Evolutionary conservation across 2,888 invertebrate species (phyloP).

Genomic region (Griposia aprilina): DNA sequence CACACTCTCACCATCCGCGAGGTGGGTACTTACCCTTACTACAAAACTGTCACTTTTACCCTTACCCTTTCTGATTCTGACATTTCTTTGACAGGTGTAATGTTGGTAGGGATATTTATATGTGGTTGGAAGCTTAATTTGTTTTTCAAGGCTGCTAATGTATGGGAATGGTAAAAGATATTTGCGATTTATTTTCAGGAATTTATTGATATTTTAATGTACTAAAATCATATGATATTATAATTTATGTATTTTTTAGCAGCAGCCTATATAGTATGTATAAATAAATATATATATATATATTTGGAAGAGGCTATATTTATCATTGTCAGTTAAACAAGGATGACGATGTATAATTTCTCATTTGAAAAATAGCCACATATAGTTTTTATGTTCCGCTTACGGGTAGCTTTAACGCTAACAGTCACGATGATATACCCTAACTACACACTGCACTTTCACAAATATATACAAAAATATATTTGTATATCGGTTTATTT

Average conservation of each 20-base stretch:
- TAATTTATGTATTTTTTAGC: slow-evolving; percentile 36
- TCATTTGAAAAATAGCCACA: slow-evolving; percentile 37
- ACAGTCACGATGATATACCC: slow-evolving; percentile 69
- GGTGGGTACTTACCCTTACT: slow-evolving; percentile 89
- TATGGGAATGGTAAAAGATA: slow-evolving; percentile 44
- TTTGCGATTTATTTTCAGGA: slow-evolving; percentile 22
- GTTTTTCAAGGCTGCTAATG: slow-evolving; percentile 41
- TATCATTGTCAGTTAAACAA: slow-evolving; percentile 3
- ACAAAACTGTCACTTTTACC: slow-evolving; percentile 23
- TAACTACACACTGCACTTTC: slow-evolving; percentile 76
- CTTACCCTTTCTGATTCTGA: slow-evolving; percentile 50
- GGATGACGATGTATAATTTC: background rate
- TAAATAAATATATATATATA: slow-evolving; percentile 21
- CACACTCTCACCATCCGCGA: slow-evolving; percentile 98
- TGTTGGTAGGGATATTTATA: slow-evolving; percentile 41
- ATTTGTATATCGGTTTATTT: slow-evolving; percentile 84
- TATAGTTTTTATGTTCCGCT: slow-evolving; percentile 62
- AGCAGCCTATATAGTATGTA: slow-evolving; percentile 43
- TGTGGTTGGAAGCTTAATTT: slow-evolving; percentile 49
- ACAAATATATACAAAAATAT: slow-evolving; percentile 66
- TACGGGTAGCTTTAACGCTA: slow-evolving; percentile 70
- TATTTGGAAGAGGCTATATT: slow-evolving; percentile 41
- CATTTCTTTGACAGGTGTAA: slow-evolving; percentile 58
- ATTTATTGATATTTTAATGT: slow-evolving; percentile 58
- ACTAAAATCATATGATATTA: slow-evolving; percentile 57